A percentile compares a stretch with the other conserved stretches of the same genome.
phyloP scores from a whole-genome alignment of 2,113 vertebrate genomes.

The Corythaixoides concolor region DNA sequence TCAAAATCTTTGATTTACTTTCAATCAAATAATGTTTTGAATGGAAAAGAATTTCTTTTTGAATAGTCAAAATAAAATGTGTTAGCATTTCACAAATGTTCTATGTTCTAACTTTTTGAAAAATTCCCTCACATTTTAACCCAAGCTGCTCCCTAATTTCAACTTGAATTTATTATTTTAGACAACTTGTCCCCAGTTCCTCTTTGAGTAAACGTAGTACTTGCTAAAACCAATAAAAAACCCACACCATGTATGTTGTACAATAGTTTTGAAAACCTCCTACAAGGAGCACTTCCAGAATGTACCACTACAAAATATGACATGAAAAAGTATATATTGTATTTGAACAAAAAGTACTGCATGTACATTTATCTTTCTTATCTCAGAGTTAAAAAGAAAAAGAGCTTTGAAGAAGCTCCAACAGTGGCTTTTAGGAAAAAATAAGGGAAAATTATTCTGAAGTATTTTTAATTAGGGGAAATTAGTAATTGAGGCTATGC shows the following conservation, averaged over 20 bases:
- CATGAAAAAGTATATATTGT: background rate
- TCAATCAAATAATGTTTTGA: background rate
- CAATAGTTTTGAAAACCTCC: background rate
- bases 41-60: background rate
- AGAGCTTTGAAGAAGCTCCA: background rate
- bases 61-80: background rate
- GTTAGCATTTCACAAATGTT: background rate
- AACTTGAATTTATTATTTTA: background rate
- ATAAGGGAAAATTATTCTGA: background rate
- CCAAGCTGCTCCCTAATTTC: background rate
- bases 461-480: background rate
- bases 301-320: background rate
- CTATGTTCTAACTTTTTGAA: background rate
- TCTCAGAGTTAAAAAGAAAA: background rate
- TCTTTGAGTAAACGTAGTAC: background rate
- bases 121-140: background rate
- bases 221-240: background rate
- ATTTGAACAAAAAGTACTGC: background rate
- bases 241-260: fast-evolving
- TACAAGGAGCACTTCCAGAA: background rate
- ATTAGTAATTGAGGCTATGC: background rate
- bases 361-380: background rate
- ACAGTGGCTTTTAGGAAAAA: background rate
- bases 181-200: background rate
- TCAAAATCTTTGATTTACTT: background rate